phyloP scores from a whole-genome alignment of 2,113 vertebrate species.

The Atrichornis clamosus region DNA sequence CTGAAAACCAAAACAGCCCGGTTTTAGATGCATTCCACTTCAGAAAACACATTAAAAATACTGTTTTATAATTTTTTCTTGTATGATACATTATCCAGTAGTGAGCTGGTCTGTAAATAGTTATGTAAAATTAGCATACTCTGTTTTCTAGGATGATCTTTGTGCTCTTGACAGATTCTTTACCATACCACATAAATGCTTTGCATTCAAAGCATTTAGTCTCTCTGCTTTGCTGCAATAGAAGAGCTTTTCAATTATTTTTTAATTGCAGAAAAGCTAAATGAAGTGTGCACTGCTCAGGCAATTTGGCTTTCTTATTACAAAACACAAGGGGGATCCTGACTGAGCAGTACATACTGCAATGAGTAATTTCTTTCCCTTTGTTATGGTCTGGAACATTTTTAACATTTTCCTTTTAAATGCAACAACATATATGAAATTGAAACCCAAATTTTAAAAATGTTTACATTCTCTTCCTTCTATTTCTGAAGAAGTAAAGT shows the following conservation, averaged over 20 bases:
- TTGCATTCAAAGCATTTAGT: background rate
- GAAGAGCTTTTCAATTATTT: slow-evolving; percentile 46
- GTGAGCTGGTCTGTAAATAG: background rate
- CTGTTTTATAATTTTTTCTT: background rate
- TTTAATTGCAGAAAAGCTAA: slow-evolving; percentile 48
- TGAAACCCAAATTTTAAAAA: background rate
- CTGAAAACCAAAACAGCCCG: background rate
- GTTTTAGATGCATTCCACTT: background rate
- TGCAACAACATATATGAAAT: background rate
- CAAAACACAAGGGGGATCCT: background rate
- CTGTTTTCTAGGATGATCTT: background rate
- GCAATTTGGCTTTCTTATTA: slow-evolving; percentile 44
- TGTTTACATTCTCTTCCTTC: background rate
- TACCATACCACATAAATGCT: background rate
- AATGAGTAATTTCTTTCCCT: background rate
- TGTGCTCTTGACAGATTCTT: background rate
- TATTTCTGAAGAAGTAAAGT: background rate
- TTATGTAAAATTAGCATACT: background rate
- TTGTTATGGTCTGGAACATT: background rate
- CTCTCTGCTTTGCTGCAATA: background rate
- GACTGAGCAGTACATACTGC: background rate
- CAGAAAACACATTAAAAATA: background rate
- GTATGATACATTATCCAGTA: background rate
- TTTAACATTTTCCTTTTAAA: background rate
- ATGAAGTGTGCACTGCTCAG: slow-evolving; percentile 14